Evolutionary conservation across 2,888 invertebrate genomes (phyloP), one percentile per base, ranked within the genome.

Genomic region (Spilosoma lubricipeda): DNA sequence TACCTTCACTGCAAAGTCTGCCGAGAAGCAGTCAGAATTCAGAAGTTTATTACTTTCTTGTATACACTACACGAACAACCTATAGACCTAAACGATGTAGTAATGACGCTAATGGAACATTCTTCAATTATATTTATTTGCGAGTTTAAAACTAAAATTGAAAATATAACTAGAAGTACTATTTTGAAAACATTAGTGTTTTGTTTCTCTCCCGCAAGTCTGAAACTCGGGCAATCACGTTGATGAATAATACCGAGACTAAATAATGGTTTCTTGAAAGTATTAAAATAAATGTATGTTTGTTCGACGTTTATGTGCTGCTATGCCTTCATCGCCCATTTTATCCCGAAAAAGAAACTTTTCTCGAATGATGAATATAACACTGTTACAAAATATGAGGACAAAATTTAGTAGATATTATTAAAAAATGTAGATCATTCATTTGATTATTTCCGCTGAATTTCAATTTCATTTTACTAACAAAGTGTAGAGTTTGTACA

Each of bases 1-100:
- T 52, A 64, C 68, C 68, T 74, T 74, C 72, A 78, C 77, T 81
- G 82, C 80, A 84, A 79, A 81, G 71, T 77, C 77, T 82, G 82
- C 80, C 83, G 79, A 81, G 73, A 79, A 80, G 81, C 73, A 48
- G 74, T 52, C 42, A 36, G 73, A 74, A 81, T 83, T 78, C 79
- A 80, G 79, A 75, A 77, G 56, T 78, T 73, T 72, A 67, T 65
- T 66, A 66, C 64, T 63, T 59, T 71, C n/a, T 18, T 67, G 30
- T 48, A 23, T 67, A 71, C 4, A 42, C 15, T 56, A 59, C n/a
- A 45, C 23, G 64, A 45, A 13, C 70, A n/a, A 52, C 15, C 27
- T 52, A 68, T 52, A 33, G 33, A 27, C 42, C 7, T 20, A 52
- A n/a, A 68, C 30, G 13, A 52, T 23, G 13, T 4, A 23, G 33